Evolutionary conservation across 2,888 invertebrate species (phyloP).

Genomic region (Panzeria rudis): DNA sequence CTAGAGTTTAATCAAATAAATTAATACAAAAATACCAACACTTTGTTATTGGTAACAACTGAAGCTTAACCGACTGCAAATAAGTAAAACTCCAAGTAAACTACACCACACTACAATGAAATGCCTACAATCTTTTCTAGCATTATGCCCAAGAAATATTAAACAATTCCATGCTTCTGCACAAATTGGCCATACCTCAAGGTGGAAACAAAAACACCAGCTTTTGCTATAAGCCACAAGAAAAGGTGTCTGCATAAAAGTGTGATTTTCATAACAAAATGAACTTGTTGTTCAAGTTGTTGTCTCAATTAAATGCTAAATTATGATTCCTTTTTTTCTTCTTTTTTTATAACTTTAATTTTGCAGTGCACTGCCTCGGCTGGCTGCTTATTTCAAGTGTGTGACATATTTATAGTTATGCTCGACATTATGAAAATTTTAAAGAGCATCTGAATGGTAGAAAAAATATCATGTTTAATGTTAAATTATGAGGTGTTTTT

Average conservation of each 20-base stretch:
- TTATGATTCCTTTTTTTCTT: constrained; percentile 65
- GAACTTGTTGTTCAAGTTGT: constrained; percentile 61
- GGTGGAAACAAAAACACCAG: constrained; percentile 32
- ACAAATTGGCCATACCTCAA: constrained; percentile 51
- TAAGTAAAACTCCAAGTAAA: constrained; percentile 12
- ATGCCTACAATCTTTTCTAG: constrained; percentile 26
- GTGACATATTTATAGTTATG: constrained; percentile 74
- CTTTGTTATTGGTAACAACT: constrained; percentile 62
- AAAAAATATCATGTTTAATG: constrained; percentile 11
- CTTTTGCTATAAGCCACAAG: constrained; percentile 28
- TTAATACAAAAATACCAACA: constrained; percentile 74
- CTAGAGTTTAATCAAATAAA: constrained; percentile 73
- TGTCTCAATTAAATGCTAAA: constrained; percentile 75
- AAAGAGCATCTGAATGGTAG: constrained; percentile 27
- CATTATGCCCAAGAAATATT: constrained; percentile 9
- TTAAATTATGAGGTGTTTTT: constrained; percentile 59
- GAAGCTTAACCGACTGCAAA: constrained; percentile 46
- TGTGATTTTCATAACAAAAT: constrained; percentile 62
- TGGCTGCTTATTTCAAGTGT: constrained; percentile 33
- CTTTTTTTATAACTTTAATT: constrained; percentile 6
- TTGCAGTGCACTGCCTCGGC: not conserved
- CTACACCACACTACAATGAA: constrained; percentile 35
- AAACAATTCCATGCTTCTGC: constrained; percentile 42
- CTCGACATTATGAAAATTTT: constrained; percentile 74
- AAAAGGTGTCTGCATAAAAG: constrained; percentile 61